phyloP scores from a whole-genome alignment of 2,113 vertebrate genomes.

The Apus apus region DNA sequence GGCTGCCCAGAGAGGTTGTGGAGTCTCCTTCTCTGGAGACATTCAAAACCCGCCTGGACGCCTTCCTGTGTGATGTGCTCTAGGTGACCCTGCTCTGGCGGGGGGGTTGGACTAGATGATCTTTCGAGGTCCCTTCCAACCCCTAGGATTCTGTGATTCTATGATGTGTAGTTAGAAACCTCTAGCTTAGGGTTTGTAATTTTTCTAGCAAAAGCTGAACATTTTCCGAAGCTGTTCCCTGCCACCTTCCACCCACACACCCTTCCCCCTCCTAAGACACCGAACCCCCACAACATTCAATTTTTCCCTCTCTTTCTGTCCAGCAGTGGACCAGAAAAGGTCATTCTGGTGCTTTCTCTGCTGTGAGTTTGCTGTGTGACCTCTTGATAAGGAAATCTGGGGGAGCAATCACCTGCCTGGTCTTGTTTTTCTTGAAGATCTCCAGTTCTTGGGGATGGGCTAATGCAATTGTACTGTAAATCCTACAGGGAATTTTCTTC shows the following conservation, averaged over 20 bases:
- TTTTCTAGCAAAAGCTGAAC: not conserved
- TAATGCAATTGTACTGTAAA: not conserved
- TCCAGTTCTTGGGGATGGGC: not conserved
- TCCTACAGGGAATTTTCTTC: not conserved
- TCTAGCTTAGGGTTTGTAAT: not conserved
- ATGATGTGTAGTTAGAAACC: not conserved
- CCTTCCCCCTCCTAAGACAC: not conserved
- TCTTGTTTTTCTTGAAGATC: not conserved
- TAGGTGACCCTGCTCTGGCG: no score
- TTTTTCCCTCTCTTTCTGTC: not conserved
- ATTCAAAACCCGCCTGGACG: no score
- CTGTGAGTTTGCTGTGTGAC: not conserved
- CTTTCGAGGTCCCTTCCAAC: no score
- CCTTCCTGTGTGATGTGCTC: no score
- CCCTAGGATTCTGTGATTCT: no score
- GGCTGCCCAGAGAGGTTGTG: no score
- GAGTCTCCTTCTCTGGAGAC: no score
- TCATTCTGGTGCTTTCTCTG: not conserved
- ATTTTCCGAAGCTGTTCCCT: not conserved
- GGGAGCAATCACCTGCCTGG: not conserved
- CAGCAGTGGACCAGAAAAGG: not conserved
- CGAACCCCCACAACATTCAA: not conserved
- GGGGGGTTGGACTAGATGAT: no score
- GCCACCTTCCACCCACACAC: not conserved
- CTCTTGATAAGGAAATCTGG: not conserved